Base-by-base conservation (phyloP, 2,113 vertebrate species). In the Phasianus colchicus region DNA sequence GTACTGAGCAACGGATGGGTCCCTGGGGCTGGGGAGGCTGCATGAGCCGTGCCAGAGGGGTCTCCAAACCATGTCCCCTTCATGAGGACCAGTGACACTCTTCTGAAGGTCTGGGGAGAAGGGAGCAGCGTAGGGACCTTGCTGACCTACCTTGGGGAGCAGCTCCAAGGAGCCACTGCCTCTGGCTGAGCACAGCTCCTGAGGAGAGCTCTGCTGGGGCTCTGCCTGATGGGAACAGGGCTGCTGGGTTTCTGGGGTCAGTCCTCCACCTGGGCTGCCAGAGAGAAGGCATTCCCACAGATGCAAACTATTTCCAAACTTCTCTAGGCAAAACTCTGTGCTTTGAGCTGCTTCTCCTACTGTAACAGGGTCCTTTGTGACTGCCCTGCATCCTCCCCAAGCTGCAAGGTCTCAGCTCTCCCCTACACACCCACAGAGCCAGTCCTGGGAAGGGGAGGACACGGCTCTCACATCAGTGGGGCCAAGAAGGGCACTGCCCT, bases 181-280 rank as follows among this genome's bases (percentile, higher is more conserved):
- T 50, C n/a, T 18, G 17, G 47, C n/a, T 10, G n/a, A 70, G n/a
- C 47, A 27, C 5, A 27, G 25, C 24, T 52, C 25, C n/a, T 67
- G 43, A 7, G 7, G 12, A 24, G 43, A 32, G 21, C 14, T 13
- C 65, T 19, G 20, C n/a, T 27, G 45, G 18, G 55, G 52, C 60
- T 66, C 58, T 71, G 20, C 54, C 55, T 2, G 0, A 7, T 2
- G 4, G 30, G 34, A 12, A 0, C 0, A 15, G 29, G 43, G n/a
- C 3, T 54, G 34, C 43, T 10, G 5, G n/a, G 24, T 3, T 45
- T 34, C 40, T 2, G 9, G 38, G 67, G 38, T 79, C 27, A 7
- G 24, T 13, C 38, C 24, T 38, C 63, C 19, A 38, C 29, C 15
- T 15, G 43, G 21, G 4, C 45, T 73, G 32, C 47, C 1, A 2